phyloP scores from a whole-genome alignment of 2,797 vertebrate species.

The Sebastiscus albofasciatus region DNA sequence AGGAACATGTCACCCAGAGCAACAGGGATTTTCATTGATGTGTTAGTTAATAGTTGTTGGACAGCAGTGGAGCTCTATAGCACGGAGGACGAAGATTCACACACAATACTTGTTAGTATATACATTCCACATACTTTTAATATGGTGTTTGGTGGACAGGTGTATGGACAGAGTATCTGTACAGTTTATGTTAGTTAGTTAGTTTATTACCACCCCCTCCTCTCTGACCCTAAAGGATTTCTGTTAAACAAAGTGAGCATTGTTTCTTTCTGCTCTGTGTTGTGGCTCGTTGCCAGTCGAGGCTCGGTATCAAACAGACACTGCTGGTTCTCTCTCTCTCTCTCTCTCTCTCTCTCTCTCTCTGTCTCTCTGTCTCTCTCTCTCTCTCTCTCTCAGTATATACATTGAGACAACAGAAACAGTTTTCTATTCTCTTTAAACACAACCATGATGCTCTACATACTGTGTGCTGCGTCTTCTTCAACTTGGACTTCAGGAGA shows the following conservation, averaged over 20 bases:
- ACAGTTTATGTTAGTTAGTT: background rate
- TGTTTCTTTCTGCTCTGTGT: slow-evolving; percentile 39
- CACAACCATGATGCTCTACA: background rate
- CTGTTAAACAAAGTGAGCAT: slow-evolving; percentile 48
- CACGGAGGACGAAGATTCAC: background rate
- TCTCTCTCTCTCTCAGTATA: no score
- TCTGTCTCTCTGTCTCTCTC: background rate
- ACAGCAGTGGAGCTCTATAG: background rate
- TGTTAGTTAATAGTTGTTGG: background rate
- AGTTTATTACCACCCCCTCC: background rate
- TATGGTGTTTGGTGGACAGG: slow-evolving; percentile 3
- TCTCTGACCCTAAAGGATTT: slow-evolving; percentile 18
- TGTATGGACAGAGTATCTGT: background rate
- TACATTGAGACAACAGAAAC: background rate
- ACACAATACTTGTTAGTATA: background rate
- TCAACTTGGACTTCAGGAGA: no score
- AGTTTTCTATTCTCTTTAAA: background rate
- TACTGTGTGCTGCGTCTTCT: no score
- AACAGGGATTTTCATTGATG: background rate
- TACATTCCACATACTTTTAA: background rate
- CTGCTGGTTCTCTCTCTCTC: slow-evolving; percentile 1
- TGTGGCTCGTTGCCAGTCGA: slow-evolving; percentile 43
- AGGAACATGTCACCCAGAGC: background rate
- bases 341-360: background rate
- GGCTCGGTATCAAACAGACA: slow-evolving; percentile 43